Evolutionary conservation across 2,113 vertebrate species (phyloP), one percentile per base, ranked within the genome.

Genomic region (Dicentrarchus labrax): DNA sequence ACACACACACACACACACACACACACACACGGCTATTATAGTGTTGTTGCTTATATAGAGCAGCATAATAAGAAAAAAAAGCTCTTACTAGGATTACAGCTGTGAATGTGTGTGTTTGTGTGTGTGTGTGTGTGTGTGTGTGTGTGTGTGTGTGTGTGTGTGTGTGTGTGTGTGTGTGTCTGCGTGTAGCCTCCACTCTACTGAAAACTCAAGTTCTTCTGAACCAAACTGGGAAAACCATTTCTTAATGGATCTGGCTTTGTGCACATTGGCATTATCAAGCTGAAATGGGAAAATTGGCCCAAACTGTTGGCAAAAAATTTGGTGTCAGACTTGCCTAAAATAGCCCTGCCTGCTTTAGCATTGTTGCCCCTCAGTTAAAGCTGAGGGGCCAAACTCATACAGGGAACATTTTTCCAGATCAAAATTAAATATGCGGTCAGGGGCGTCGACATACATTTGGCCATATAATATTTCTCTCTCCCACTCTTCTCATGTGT

Each of bases 1-100:
- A 16, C 38, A 8, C 72, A 19, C 57, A 45, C 68, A 41, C 74
- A 50, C 47, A 60, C 67, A 56, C 39, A 45, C 22, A 64, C 70
- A 60, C 50, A 73, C 66, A 51, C 71, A 62, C 51, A 69, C 59
- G 77, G 16, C 61, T 45, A 74, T 50, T 80, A 48, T 19, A 65
- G 12, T 70, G 54, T 62, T 56, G 16, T 8, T 56, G 76, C 4
- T 24, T 72, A 45, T 51, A 48, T 41, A 73, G 38, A 73, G 9
- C 48, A 72, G 51, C 39, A 53, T 59, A 76, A 74, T 73, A 73
- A 73, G 56, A 77, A 88, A 57, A 80, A 77, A 57, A 62, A 50
- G 47, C 66, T 72, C 51, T 72, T 39, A 45, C 36, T 30, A 65
- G 15, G 59, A 85, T 56, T 78, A 43, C 48, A 64, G 45, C 36